Conservation (phyloP, 2,113 vertebrate species). For the Marcusenius ussheri region DNA sequence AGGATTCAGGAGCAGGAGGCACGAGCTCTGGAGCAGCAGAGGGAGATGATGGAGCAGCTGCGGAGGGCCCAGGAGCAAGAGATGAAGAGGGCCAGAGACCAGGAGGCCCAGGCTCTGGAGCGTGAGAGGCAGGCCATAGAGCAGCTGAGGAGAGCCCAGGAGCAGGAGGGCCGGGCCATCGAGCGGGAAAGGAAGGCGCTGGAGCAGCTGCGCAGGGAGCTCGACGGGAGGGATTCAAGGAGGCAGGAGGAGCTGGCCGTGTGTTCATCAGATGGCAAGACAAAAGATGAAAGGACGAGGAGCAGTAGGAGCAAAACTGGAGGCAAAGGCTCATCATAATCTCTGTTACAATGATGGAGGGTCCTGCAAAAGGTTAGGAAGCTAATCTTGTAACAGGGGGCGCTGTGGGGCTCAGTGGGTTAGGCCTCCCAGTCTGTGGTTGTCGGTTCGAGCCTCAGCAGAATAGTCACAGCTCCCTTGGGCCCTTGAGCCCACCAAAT, state of each 20-base stretch:
- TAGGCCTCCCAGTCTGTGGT: background rate
- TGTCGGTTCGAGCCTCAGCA: background rate
- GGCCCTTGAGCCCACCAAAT: background rate
- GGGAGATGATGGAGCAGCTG: background rate
- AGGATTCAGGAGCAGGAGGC: constrained; percentile 9
- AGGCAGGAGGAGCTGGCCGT: background rate
- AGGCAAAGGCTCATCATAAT: background rate
- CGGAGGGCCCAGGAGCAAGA: constrained; percentile 6
- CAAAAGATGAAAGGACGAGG: background rate
- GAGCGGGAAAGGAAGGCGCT: background rate
- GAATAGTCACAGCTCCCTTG: background rate
- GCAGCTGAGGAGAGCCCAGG: background rate
- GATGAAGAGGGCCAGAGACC: background rate
- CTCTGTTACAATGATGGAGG: background rate
- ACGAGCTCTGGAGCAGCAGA: constrained; percentile 5
- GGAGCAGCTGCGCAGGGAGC: background rate
- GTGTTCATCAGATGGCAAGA: background rate
- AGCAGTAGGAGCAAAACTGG: background rate
- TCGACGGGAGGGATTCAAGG: background rate
- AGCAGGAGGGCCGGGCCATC: background rate
- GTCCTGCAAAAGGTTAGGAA: background rate
- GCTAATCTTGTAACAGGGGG: background rate
- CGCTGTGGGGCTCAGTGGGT: background rate
- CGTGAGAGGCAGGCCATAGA: constrained; percentile 6
- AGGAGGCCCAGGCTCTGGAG: background rate